Conservation (phyloP, 2,888 invertebrate genomes). For the Carcina quercana region DNA sequence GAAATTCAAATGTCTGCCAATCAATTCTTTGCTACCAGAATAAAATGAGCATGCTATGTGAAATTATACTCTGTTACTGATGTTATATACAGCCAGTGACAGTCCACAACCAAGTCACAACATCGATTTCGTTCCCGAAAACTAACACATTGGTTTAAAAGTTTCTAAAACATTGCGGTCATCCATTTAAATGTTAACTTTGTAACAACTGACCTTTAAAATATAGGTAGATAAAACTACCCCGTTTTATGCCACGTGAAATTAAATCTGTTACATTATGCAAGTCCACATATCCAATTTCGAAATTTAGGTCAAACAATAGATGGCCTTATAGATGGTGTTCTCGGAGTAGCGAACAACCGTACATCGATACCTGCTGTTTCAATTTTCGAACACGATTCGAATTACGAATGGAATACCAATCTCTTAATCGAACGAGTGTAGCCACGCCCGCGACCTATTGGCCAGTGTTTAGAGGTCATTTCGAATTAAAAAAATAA, state of each 20-base stretch:
- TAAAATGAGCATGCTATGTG: conserved; percentile 6
- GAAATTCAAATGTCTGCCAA: conserved; percentile 18
- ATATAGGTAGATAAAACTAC: too few relatives aligned
- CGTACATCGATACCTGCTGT: conserved; percentile 59
- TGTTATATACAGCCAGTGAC: too few relatives aligned
- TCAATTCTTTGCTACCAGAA: conserved; percentile 20
- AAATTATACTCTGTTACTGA: too few relatives aligned
- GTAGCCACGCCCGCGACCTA: conserved; percentile 52
- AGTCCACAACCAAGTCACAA: too few relatives aligned
- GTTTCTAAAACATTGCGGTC: too few relatives aligned
- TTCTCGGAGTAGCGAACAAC: conserved; percentile 16
- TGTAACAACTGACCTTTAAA: too few relatives aligned
- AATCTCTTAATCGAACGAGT: conserved; percentile 38
- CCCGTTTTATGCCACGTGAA: too few relatives aligned
- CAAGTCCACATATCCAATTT: conserved; percentile 31
- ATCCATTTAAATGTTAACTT: too few relatives aligned
- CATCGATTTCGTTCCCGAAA: too few relatives aligned
- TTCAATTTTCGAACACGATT: conserved; percentile 65
- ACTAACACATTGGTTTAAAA: too few relatives aligned
- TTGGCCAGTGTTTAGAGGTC: conserved; percentile 31
- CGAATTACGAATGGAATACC: conserved; percentile 52
- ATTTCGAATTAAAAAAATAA: conserved; percentile 22
- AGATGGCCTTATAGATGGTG: conserved; percentile 45
- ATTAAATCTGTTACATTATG: too few relatives aligned
- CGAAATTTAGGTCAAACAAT: conserved; percentile 40